These are phyloP conservation scores for Anolis apletophallus DNA, from an alignment of 2,797 vertebrate species.

Conservation along the genomic window DNA sequence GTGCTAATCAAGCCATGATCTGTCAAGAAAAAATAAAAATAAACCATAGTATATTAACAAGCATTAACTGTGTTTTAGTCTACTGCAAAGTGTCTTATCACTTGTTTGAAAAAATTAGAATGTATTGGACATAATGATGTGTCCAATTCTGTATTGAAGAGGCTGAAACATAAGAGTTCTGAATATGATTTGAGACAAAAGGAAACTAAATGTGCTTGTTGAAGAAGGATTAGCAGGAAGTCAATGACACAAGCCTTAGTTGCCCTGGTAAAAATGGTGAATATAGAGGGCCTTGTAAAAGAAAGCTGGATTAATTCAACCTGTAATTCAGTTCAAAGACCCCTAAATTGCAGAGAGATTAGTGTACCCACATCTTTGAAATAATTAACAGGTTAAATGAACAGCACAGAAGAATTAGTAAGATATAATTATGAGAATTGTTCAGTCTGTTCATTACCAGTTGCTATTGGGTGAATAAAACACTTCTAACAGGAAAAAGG, in stretches of 20 bases:
- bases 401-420: constrained; percentile 48
- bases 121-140: not conserved
- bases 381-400: constrained; percentile 62
- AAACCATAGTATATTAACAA: too few relatives aligned
- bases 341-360: constrained; percentile 45
- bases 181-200: not conserved
- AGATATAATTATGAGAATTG: constrained; percentile 58
- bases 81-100: too few relatives aligned
- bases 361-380: constrained; percentile 58
- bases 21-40: too few relatives aligned
- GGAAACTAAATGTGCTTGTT: not conserved
- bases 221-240: not conserved
- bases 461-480: constrained; percentile 32
- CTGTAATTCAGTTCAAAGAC: constrained; percentile 62
- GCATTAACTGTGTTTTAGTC: too few relatives aligned
- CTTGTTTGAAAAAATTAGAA: too few relatives aligned
- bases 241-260: not conserved
- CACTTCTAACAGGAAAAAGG: constrained; percentile 48
- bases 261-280: constrained; percentile 13
- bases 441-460: constrained; percentile 61
- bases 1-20: too few relatives aligned
- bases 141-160: not conserved
- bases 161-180: not conserved
- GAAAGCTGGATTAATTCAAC: constrained; percentile 25
- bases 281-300: constrained; percentile 1